Evolutionary conservation across 2,797 vertebrate species (phyloP).

Genomic region (Apodemus agrarius): DNA sequence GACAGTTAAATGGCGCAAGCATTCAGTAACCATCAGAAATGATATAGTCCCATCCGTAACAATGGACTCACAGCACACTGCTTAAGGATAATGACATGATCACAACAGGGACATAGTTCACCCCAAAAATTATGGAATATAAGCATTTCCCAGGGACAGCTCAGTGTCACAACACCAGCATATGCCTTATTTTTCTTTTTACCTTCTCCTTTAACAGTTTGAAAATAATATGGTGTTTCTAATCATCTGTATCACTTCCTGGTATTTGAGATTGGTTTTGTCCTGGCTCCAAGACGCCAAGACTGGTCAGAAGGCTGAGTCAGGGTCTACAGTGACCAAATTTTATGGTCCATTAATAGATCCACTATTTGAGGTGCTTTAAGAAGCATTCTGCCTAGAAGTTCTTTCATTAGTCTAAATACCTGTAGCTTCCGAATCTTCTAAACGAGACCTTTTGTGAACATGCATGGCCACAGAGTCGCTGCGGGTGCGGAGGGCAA

Average conservation of each 20-base stretch:
- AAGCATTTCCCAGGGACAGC: not conserved
- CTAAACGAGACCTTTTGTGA: not conserved
- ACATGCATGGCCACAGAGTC: not conserved
- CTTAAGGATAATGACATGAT: not conserved
- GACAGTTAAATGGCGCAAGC: not conserved
- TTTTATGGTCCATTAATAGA: not conserved
- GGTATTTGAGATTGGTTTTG: not conserved
- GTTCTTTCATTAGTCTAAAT: not conserved
- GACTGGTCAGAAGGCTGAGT: not conserved
- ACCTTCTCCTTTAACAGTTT: slow-evolving; percentile 12
- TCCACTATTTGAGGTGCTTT: not conserved
- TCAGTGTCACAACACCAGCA: not conserved
- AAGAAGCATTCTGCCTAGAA: not conserved
- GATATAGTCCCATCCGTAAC: not conserved
- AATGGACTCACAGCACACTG: not conserved
- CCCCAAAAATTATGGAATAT: not conserved
- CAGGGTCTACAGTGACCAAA: not conserved
- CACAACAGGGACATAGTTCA: not conserved
- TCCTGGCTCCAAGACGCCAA: not conserved
- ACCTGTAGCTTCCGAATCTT: not conserved
- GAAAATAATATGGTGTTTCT: not conserved
- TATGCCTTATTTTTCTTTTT: not conserved
- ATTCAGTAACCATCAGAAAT: not conserved
- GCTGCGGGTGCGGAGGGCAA: not conserved
- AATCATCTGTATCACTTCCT: not conserved